Evolutionary conservation across 2,113 vertebrate species (phyloP).

Genomic region (Boulengerochromis microlepis): DNA sequence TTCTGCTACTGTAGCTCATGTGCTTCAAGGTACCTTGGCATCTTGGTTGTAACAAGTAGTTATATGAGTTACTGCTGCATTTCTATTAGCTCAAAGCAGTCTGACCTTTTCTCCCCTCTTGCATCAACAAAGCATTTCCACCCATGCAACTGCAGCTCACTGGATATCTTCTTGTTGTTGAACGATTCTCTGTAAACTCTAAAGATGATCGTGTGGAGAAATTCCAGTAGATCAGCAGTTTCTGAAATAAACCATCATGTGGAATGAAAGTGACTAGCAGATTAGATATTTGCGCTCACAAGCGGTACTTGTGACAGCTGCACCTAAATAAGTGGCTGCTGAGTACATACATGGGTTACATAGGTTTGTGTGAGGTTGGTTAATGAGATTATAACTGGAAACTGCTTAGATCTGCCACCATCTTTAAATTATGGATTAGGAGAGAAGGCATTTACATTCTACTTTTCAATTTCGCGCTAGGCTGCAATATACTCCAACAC

Average conservation of each 20-base stretch:
- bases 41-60: neutral
- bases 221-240: neutral
- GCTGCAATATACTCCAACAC: neutral
- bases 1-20: neutral
- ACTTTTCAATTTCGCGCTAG: rapidly evolving
- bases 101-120: neutral
- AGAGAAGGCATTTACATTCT: neutral
- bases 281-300: neutral
- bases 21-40: neutral
- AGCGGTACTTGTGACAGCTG: neutral
- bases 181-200: neutral
- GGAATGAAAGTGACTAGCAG: neutral
- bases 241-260: neutral
- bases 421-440: neutral
- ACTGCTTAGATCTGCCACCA: neutral
- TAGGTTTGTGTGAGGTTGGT: neutral
- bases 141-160: neutral
- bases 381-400: neutral
- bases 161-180: neutral
- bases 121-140: neutral
- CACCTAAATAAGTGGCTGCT: neutral
- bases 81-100: neutral
- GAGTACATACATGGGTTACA: neutral
- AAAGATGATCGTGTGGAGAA: neutral
- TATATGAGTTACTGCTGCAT: neutral